Evolutionary conservation across 2,113 vertebrate species (phyloP), one percentile per base, ranked within the genome.

Genomic region (Lonchura striata): DNA sequence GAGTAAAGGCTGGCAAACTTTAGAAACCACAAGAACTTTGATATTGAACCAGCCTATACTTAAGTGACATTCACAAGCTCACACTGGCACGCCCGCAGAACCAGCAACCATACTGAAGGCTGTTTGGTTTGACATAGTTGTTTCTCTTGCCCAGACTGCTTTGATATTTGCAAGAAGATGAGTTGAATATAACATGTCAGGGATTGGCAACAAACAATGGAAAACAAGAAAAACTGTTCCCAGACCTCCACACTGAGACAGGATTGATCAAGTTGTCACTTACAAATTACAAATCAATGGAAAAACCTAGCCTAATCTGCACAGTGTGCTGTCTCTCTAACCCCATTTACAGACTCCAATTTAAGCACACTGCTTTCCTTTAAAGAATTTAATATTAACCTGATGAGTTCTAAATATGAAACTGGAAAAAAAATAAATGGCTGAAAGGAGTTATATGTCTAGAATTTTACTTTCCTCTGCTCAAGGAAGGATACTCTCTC

Each of bases 371-470:
- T 70, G 22, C 93, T 56, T 78, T 74, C 56, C 74, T 91, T 92
- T 87, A 91, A 83, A 92, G 84, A 93, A 85, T 5, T 85, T 86
- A 57, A 94, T 87, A 95, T 94, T 91, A 97, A 96, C 74, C 78
- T 80, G 59, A 53, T 91, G 65, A 93, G 84, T 91, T 76, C 35
- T 72, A 95, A 93, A 92, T 91, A 87, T 65, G 81, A 52, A 78
- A 93, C 28, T 94, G 70, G 54, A 33, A 57, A 93, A 66, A 33
- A 76, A 35, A 64, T 11, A 84, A 69, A 54, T 20, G 14, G 21
- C 47, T 72, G 71, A 60, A 84, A 92, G 82, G 47, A 60, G 24
- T 71, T 76, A 9, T 57, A 25, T 37, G 7, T 82, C 33, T 85
- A 91, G 33, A 78, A 41, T 84, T 91, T 95, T 81, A 65, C 50